These are phyloP conservation scores for Asarcornis scutulata DNA, from an alignment of 2,113 vertebrate species.

Conservation along the genomic window DNA sequence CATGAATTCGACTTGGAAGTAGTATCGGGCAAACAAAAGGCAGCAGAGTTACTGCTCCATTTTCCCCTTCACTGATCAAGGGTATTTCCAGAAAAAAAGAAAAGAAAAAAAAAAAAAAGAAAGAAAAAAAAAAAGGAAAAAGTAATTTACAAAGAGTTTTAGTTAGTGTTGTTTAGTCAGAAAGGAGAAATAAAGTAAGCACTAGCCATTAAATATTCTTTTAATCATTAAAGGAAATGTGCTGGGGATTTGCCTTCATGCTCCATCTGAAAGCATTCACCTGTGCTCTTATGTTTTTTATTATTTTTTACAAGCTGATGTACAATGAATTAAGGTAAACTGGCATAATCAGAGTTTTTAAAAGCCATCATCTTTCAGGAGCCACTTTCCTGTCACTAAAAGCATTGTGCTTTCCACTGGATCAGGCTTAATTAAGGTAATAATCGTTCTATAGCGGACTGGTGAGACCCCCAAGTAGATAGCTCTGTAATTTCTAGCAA, in stretches of 20 bases:
- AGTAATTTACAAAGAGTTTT: conserved; percentile 46
- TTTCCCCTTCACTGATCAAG: conserved; percentile 61
- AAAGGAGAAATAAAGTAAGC: conserved; percentile 29
- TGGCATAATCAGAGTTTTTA: conserved; percentile 28
- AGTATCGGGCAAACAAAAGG: conserved; percentile 61
- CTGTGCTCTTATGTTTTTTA: conserved; percentile 1
- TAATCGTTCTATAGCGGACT: conserved; percentile 42
- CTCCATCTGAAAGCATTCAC: conserved; percentile 11
- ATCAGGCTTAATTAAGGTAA: conserved; percentile 51
- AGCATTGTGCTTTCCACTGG: conserved; percentile 48
- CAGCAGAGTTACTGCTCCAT: conserved; percentile 60
- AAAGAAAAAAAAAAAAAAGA: background rate
- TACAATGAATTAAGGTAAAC: conserved; percentile 37
- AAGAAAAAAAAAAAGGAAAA: background rate
- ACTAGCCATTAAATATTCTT: conserved; percentile 41
- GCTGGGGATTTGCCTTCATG: background rate
- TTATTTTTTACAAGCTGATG: conserved; percentile 2
- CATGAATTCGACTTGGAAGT: conserved; percentile 49
- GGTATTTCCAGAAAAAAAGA: background rate
- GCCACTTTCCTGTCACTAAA: conserved; percentile 45
- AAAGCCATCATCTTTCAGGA: conserved; percentile 41
- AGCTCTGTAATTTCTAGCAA: conserved; percentile 39
- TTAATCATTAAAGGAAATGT: conserved; percentile 37
- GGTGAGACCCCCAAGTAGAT: background rate
- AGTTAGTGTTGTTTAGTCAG: conserved; percentile 40